Evolutionary conservation across 2,888 invertebrate species (phyloP), one percentile per base, ranked within the genome.

Genomic region (Ophioninae sp.): DNA sequence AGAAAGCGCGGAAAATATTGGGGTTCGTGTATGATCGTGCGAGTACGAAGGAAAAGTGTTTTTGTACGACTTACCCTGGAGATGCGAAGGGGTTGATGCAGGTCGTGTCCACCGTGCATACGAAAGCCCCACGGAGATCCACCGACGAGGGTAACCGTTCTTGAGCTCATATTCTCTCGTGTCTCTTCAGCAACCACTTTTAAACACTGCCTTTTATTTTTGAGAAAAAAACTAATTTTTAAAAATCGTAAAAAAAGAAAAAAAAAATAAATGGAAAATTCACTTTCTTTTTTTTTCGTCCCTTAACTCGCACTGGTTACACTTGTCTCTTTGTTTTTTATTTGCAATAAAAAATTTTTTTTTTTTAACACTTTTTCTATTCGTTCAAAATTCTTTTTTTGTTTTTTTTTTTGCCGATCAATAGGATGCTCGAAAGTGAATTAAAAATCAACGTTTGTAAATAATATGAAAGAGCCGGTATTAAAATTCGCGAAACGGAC

Each of bases 41-140:
- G n/a, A n/a, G 13, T 77, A 59, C 59, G 61, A 71, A 67, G 64
- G 6, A 59, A 83, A 37, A n/a, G 41, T 58, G 64, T 17, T 10
- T 51, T 44, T 30, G 67, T 39, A 76, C 61, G 85, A 94, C 96
- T 94, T 93, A 96, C 97, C 95, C 96, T 95, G 76, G 96, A 96
- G 93, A 97, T 96, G 92, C 95, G 95, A 84, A 97, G 94, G 82
- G 96, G 96, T 93, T 96, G 96, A 91, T 96, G 95, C 89, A 95
- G 95, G 93, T 97, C 97, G 89, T 94, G 95, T 86, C 97, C 97
- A 86, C 97, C 97, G 93, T 96, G 96, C 95, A 97, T 96, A 87
- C 97, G 96, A 94, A 97, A 97, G 90, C 97, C 97, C 97, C 97
- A 97, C 88, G 97, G 97, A 92, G 96, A 95, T 86, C 97, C 97